Conservation (phyloP, 2,113 vertebrate genomes). For the Hemiprocne comata region DNA sequence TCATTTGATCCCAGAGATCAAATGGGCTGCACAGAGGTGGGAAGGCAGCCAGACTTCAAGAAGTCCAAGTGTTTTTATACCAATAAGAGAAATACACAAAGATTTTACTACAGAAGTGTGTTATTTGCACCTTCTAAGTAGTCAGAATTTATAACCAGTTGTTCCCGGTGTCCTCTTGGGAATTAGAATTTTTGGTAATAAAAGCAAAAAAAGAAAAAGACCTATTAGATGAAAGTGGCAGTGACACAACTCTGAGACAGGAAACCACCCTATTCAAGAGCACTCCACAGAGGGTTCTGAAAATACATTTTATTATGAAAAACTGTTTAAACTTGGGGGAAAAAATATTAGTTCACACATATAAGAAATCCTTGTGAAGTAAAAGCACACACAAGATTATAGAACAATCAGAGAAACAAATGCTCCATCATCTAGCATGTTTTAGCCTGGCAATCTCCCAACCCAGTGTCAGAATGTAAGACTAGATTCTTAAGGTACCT, state of each 20-base stretch:
- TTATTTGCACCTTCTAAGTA: neutral
- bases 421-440: neutral
- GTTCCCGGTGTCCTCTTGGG: neutral
- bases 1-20: neutral
- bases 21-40: neutral
- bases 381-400: neutral
- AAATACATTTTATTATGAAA: conserved; percentile 47
- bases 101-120: neutral
- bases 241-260: neutral
- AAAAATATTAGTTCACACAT: neutral
- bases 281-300: neutral
- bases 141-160: neutral
- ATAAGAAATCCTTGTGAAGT: neutral
- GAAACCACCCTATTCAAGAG: neutral
- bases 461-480: neutral
- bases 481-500: neutral
- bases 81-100: neutral
- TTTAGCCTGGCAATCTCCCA: neutral
- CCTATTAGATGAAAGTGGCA: neutral
- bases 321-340: neutral
- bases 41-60: neutral
- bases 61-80: neutral
- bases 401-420: neutral
- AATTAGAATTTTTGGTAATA: neutral
- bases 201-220: neutral